Percentiles rank a stretch among this genome's conserved stretches.
These are phyloP conservation scores for Caradrina clavipalpis DNA, from an alignment of 2,888 invertebrate genomes.

Conservation along the genomic window DNA sequence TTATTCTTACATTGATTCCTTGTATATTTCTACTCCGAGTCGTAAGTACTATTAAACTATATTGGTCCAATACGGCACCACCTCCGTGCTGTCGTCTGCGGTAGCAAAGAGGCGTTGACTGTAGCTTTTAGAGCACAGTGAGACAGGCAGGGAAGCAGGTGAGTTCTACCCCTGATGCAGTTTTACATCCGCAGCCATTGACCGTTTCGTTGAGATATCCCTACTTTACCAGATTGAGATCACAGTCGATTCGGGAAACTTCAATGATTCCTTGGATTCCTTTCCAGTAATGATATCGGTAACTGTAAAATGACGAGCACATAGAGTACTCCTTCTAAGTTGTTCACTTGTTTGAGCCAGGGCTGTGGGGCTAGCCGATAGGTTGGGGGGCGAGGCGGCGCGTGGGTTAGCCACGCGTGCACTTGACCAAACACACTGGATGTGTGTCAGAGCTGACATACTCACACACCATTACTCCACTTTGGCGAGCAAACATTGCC, in stretches of 20 bases:
- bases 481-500: conserved; percentile 66
- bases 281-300: background rate
- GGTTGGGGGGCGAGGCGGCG: background rate
- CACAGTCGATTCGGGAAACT: background rate
- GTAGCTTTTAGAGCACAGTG: background rate
- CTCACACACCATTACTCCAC: conserved; percentile 69
- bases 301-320: background rate
- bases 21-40: too few species aligned
- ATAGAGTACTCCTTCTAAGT: conserved; percentile 8
- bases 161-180: background rate
- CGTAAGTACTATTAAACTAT: too few species aligned
- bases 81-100: too few species aligned
- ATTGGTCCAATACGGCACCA: too few species aligned
- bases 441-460: conserved; percentile 62
- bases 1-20: background rate
- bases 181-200: too few species aligned
- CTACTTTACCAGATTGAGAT: background rate
- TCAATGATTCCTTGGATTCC: background rate
- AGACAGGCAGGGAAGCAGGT: background rate
- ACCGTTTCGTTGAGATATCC: background rate
- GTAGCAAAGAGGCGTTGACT: too few species aligned
- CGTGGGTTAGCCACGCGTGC: conserved; percentile 49
- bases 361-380: background rate
- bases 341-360: background rate
- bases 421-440: conserved; percentile 73